Evolutionary conservation across 2,797 vertebrate genomes (phyloP).

Genomic region (Macropodus opercularis): DNA sequence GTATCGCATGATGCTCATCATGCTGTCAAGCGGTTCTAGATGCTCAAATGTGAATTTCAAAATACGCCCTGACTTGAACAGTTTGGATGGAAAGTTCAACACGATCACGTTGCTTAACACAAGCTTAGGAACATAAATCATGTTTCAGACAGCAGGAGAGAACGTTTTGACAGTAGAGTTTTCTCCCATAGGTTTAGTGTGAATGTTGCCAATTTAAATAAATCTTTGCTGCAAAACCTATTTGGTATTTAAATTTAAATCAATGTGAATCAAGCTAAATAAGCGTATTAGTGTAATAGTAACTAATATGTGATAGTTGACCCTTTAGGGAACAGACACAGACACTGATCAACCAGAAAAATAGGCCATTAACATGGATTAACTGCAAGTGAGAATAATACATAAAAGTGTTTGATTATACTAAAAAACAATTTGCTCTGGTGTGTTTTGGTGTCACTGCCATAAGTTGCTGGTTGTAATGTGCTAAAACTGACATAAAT

Average conservation of each 20-base stretch:
- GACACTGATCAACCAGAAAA: no score
- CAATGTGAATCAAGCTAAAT: no score
- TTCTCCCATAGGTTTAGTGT: background rate
- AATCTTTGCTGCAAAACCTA: no score
- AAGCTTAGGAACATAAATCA: background rate
- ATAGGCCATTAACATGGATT: background rate
- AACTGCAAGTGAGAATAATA: slow-evolving; percentile 6
- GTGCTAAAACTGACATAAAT: slow-evolving; percentile 5
- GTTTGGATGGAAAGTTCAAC: background rate
- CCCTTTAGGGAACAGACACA: no score
- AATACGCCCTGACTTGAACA: background rate
- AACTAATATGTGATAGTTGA: no score
- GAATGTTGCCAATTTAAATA: no score
- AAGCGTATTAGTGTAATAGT: no score
- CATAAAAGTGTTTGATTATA: background rate
- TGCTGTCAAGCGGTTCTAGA: no score
- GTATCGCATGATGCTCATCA: background rate
- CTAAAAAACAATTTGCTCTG: background rate
- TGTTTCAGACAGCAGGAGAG: background rate
- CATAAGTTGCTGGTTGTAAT: background rate
- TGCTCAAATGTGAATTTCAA: no score
- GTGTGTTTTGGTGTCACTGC: background rate
- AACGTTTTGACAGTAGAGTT: background rate
- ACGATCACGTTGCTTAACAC: background rate
- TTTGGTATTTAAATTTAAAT: no score